Percentiles rank a stretch among this genome's conserved stretches.
Conservation (phyloP, 2,888 invertebrate species). For the Campoplex nolae region DNA sequence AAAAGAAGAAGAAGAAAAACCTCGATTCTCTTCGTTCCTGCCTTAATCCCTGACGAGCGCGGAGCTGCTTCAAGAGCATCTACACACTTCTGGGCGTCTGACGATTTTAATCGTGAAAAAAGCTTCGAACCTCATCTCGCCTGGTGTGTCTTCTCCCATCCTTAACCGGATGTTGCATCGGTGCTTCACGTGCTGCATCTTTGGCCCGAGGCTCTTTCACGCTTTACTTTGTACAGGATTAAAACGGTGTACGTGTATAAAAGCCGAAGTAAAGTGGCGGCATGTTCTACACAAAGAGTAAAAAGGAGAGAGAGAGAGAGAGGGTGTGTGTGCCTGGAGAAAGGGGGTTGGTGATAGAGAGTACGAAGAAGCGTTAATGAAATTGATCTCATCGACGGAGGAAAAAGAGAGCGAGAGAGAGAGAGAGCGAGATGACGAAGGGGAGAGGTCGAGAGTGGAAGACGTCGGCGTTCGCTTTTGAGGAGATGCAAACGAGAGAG, state of each 20-base stretch:
- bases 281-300: not conserved
- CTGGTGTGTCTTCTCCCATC: not conserved
- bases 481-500: conserved; percentile 54
- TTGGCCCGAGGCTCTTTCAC: conserved; percentile 20
- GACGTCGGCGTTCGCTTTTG: conserved; percentile 35
- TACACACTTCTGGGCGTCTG: conserved; percentile 43
- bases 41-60: not conserved
- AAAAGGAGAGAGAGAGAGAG: not conserved
- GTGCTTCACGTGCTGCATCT: conserved; percentile 22
- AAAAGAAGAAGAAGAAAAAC: no score
- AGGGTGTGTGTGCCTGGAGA: not conserved
- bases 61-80: not conserved
- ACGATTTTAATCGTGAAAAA: conserved; percentile 67
- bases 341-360: not conserved
- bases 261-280: conserved; percentile 44
- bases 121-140: conserved; percentile 51
- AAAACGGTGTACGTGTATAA: conserved; percentile 29
- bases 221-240: conserved; percentile 54
- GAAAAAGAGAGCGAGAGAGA: not conserved
- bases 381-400: conserved; percentile 66
- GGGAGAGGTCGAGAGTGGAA: conserved; percentile 18
- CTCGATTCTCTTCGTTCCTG: not conserved
- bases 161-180: conserved; percentile 23
- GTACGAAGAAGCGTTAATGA: conserved; percentile 57
- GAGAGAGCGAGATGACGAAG: not conserved